Evolutionary conservation across 2,888 invertebrate genomes (phyloP).

Genomic region (Dryomyza anilis): DNA sequence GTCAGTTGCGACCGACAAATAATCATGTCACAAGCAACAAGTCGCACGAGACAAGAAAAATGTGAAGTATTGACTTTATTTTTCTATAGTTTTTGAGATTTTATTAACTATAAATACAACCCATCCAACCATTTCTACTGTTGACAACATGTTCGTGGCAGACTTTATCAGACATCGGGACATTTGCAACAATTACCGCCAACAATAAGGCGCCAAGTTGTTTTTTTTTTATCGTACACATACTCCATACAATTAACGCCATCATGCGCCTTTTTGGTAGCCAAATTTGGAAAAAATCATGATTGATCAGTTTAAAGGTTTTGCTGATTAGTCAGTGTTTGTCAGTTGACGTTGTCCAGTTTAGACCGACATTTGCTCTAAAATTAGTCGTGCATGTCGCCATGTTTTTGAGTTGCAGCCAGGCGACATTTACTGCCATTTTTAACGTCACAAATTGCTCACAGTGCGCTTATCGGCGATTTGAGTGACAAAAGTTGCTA

Average conservation of each 20-base stretch:
- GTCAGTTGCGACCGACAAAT: no score
- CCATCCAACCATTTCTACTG: no score
- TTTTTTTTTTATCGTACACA: no score
- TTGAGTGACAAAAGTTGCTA: background rate
- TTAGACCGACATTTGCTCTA: background rate
- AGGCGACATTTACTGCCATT: no score
- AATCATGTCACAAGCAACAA: no score
- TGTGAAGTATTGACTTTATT: no score
- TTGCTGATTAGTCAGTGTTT: background rate
- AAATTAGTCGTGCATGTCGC: constrained; percentile 14
- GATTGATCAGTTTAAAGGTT: background rate
- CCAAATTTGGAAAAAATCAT: constrained; percentile 11
- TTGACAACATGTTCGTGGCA: background rate
- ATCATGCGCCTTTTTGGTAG: constrained; percentile 8
- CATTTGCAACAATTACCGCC: background rate
- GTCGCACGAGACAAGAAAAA: no score
- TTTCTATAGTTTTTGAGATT: no score
- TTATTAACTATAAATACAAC: no score
- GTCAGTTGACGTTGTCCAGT: background rate
- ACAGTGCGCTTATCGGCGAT: background rate
- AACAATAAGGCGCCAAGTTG: background rate
- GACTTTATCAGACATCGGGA: background rate
- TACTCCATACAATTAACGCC: no score
- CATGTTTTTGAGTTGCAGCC: background rate
- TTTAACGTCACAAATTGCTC: constrained; percentile 10